Conservation (phyloP, 2,797 vertebrate species). For the Sebastes cheni region DNA sequence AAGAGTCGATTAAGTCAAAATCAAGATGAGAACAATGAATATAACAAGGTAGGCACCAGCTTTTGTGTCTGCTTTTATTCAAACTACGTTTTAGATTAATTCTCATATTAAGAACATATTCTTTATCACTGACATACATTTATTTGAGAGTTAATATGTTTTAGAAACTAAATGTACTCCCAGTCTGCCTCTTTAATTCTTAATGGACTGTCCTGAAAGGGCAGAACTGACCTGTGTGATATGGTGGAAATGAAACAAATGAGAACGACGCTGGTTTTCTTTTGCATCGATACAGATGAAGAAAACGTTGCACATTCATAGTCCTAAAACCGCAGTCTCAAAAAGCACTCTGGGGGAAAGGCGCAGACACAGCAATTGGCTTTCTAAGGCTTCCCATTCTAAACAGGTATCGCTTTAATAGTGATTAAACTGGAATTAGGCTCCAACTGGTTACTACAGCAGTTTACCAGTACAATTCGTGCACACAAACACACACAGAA, state of each 20-base stretch:
- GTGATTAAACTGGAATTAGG: conserved; percentile 62
- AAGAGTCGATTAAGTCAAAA: no score
- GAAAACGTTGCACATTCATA: not conserved
- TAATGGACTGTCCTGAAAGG: not conserved
- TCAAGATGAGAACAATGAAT: not conserved
- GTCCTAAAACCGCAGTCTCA: not conserved
- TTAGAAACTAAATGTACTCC: not conserved
- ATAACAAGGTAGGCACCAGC: not conserved
- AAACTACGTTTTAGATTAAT: not conserved
- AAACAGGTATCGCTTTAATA: conserved; percentile 66
- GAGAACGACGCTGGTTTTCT: not conserved
- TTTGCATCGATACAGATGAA: not conserved
- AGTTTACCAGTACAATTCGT: conserved; percentile 1
- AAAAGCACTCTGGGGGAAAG: not conserved
- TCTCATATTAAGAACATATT: not conserved
- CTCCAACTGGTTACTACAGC: conserved; percentile 39
- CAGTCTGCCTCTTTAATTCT: not conserved
- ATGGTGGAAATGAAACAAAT: not conserved
- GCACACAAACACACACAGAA: not conserved
- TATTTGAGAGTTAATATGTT: not conserved
- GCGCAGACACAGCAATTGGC: conserved; percentile 28
- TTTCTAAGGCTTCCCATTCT: conserved; percentile 26
- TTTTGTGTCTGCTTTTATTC: not conserved
- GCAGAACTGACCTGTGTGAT: not conserved
- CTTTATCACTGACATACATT: not conserved